Evolutionary conservation across 2,113 vertebrate species (phyloP), one percentile per base, ranked within the genome.

Genomic region (Parus major): DNA sequence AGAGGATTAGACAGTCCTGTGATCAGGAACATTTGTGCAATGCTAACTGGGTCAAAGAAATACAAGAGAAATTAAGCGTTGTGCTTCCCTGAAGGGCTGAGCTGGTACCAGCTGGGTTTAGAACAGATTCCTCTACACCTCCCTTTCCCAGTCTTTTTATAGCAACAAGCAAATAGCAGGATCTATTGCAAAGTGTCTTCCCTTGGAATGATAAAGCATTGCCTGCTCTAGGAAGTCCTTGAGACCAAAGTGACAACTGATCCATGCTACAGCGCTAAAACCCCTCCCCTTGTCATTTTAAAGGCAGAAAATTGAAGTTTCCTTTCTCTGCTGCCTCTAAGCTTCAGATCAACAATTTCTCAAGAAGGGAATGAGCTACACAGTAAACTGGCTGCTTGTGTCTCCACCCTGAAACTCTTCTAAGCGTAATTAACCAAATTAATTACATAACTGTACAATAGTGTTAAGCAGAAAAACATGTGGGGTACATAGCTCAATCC

Each of bases 11-110:
- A 56, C 94, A 83, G 86, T 47, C 86, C 94, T 94, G 86, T 90
- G 90, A 93, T 93, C 82, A 86, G 82, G 76, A 92, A 86, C 71
- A 4, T 83, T 96, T 73, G 69, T 90, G 90, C 86, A 66, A 73
- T 60, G 72, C 80, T 96, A 97, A 95, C 72, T 96, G 88, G 92
- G 96, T 94, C 96, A 96, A 94, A 95, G 94, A 96, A 94, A 92
- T 63, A 81, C 56, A 63, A 56, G 86, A 86, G 82, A 90, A 93
- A 95, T 90, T n/a, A 88, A 93, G 47, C 0, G 4, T 5, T 63
- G 56, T 16, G 35, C 60, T 90, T 94, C 88, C 82, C 94, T 70
- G 72, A 78, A 92, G 92, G 92, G 82, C 88, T 93, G 94, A 78
- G 94, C 88, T 55, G 71, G 76, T 72, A 86, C 76, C 75, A 88